Evolutionary conservation across 1,140 invertebrate genomes (phyloP).

Genomic region (Pogonomyrmex californicus): DNA sequence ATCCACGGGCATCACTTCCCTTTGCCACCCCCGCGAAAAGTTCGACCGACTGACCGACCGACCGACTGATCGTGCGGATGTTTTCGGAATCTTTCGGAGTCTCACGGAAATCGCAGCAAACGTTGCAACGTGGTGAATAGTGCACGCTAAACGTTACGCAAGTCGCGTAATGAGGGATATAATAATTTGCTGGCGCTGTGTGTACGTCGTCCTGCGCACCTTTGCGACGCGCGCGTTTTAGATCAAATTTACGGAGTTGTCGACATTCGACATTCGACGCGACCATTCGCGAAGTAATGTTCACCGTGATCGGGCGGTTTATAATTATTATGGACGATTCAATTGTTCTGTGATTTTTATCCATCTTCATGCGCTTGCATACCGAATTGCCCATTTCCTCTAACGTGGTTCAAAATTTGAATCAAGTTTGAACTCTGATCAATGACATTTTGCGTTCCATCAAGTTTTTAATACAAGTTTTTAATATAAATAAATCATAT

Average conservation of each 20-base stretch:
- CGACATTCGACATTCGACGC: background rate
- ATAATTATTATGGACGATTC: background rate
- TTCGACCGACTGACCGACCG: conserved; percentile 22
- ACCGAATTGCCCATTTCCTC: no score
- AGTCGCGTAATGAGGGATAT: background rate
- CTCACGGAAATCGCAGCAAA: background rate
- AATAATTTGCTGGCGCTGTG: conserved; percentile 4
- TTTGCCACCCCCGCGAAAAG: background rate
- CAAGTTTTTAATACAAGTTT: no score
- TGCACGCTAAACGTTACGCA: conserved; percentile 33
- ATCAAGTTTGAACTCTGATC: no score
- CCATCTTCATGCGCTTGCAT: background rate
- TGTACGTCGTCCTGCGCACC: conserved; percentile 26
- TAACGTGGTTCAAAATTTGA: no score
- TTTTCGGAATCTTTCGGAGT: conserved; percentile 35
- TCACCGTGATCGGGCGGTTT: background rate
- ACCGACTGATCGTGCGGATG: conserved; percentile 7
- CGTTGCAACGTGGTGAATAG: background rate
- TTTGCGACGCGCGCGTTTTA: conserved; percentile 14
- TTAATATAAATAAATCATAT: no score
- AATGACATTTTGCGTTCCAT: no score
- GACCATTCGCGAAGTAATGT: background rate
- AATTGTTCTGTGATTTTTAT: background rate
- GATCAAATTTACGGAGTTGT: conserved; percentile 40
- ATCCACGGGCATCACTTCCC: conserved; percentile 29